A percentile compares a stretch with the other conserved stretches of the same genome.
These are phyloP conservation scores for Etheostoma cragini DNA, from an alignment of 2,113 vertebrate genomes.

Conservation along the genomic window DNA sequence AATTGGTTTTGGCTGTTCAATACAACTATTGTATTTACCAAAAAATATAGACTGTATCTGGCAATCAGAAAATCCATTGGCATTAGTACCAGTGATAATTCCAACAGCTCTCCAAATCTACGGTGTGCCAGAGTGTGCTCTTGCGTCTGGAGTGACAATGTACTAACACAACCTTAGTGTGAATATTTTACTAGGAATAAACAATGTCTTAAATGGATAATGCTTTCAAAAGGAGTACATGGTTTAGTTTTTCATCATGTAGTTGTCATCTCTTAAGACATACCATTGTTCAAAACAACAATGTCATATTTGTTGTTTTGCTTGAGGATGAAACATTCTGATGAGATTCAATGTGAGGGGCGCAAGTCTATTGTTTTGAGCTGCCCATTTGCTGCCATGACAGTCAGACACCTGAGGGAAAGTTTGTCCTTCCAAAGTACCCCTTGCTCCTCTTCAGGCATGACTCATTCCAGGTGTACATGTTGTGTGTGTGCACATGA, in stretches of 20 bases:
- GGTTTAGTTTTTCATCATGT: neutral
- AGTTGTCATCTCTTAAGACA: neutral
- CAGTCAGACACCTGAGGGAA: constrained; percentile 60
- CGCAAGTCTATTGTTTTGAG: constrained; percentile 58
- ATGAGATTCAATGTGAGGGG: constrained; percentile 57
- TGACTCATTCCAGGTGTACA: constrained; percentile 73
- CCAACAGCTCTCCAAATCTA: too few relatives aligned
- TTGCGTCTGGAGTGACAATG: too few relatives aligned
- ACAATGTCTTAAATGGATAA: too few relatives aligned
- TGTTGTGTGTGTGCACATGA: constrained; percentile 27
- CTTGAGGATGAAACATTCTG: constrained; percentile 19
- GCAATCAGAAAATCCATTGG: too few relatives aligned
- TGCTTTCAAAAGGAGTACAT: neutral
- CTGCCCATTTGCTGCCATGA: constrained; percentile 61
- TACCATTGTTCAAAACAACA: constrained; percentile 15
- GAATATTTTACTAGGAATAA: neutral
- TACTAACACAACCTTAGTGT: neutral
- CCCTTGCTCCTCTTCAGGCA: constrained; percentile 48
- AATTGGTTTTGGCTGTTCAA: too few relatives aligned
- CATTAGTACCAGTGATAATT: too few relatives aligned
- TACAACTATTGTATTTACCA: too few relatives aligned
- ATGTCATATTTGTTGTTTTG: neutral
- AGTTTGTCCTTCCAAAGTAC: constrained; percentile 64
- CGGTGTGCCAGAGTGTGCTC: too few relatives aligned
- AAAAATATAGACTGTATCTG: too few relatives aligned